Conservation (phyloP, 2,888 invertebrate species). For the Ormyrus thymus region DNA sequence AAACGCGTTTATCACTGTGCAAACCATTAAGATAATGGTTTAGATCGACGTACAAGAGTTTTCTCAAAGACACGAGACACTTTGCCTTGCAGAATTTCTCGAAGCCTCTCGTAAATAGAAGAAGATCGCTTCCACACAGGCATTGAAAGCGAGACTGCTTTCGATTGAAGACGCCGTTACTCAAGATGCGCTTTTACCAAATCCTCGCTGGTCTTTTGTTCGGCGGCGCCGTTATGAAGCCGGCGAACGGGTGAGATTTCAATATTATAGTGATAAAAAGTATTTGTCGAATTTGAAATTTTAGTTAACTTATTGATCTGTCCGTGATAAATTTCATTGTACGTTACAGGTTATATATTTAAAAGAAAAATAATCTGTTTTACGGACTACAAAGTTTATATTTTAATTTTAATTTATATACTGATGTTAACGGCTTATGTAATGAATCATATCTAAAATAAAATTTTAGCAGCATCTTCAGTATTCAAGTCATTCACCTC, state of each 20-base stretch:
- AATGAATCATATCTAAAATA: no score
- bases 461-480: no score
- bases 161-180: no score
- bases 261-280: neutral
- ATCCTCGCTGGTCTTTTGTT: slow-evolving; percentile 26
- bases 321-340: neutral
- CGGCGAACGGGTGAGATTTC: slow-evolving; percentile 36
- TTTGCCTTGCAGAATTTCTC: no score
- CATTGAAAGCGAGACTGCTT: no score
- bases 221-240: slow-evolving; percentile 11
- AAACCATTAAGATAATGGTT: neutral
- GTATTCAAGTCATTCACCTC: no score
- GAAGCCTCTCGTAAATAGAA: no score
- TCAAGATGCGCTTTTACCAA: slow-evolving; percentile 32
- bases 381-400: no score
- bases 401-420: no score
- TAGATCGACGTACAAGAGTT: neutral
- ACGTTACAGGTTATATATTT: neutral
- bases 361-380: neutral
- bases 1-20: neutral
- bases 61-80: no score
- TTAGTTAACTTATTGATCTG: neutral
- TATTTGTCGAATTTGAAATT: neutral
- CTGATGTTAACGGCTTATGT: no score
- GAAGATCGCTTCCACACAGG: no score